phyloP scores from a whole-genome alignment of 1,140 invertebrate species.

The Nephila pilipes region DNA sequence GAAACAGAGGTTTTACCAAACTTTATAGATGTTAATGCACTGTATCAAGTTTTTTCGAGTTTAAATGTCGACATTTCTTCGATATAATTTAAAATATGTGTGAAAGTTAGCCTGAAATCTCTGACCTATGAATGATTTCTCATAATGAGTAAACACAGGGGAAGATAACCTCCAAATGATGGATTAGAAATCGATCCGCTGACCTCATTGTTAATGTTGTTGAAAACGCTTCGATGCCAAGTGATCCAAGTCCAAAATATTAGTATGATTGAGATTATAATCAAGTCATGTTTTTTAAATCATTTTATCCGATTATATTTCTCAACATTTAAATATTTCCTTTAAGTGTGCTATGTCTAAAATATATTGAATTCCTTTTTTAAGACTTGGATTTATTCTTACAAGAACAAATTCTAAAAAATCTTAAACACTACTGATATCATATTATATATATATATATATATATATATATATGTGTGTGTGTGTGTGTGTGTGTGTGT shows the following conservation, averaged over 20 bases:
- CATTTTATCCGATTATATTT: too few species aligned
- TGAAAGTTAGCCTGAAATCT: constrained; percentile 16
- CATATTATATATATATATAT: background rate
- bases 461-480: background rate
- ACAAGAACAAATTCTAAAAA: too few species aligned
- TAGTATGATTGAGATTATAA: too few species aligned
- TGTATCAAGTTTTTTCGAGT: background rate
- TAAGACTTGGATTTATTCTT: background rate
- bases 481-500: too few species aligned
- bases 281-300: too few species aligned
- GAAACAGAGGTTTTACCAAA: background rate
- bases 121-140: constrained; percentile 35
- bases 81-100: background rate
- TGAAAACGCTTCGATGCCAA: background rate
- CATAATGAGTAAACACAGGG: constrained; percentile 37
- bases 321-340: too few species aligned
- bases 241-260: background rate
- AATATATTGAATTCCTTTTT: background rate
- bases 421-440: background rate
- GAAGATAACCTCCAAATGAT: constrained; percentile 27
- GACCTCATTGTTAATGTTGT: constrained; percentile 29
- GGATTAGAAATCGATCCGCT: constrained; percentile 24
- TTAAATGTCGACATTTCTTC: constrained; percentile 40
- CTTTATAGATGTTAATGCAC: background rate
- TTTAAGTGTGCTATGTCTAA: too few species aligned